Base-by-base conservation (phyloP, 2,888 invertebrate species). In the Apodemia hepburni region DNA sequence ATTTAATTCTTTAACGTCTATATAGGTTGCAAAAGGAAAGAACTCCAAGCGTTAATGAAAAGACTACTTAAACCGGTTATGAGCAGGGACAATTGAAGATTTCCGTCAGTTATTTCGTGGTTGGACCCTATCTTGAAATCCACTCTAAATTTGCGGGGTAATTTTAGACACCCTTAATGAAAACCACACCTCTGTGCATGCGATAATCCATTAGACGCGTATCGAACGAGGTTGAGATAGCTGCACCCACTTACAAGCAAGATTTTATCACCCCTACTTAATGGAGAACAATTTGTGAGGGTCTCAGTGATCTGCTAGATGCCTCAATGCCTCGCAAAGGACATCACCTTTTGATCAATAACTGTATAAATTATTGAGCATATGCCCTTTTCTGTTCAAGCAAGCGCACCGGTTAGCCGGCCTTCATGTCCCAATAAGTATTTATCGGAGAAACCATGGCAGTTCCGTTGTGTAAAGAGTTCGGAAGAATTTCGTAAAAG, bases 311-410 rank as follows among this genome's bases (percentile, higher is more conserved):
- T 77, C 76, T 73, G 73, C 71, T 75, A 76, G 77, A 83, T 85
- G 89, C 83, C 79, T 81, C 82, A 81, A 76, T 89, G 90, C 79
- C 75, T 84, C 74, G 84, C 82, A 90, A 91, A 89, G 89, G 90
- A 85, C 82, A 76, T 77, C 81, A 84, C 85, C 91, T 87, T 91
- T 91, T 91, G 91, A 91, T 91, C 91, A 91, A 89, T 89, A 90
- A 88, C 85, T 90, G 89, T 91, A 90, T 87, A 89, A 90, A 89
- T 90, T 89, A 87, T 84, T 73, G 74, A 85, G 82, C 90, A 90
- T 86, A 88, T 91, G 90, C 84, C 88, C 87, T 84, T 87, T 82
- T 76, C 77, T 85, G 90, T 82, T 87, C 81, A 76, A 81, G 76
- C 77, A 81, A 84, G 79, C 86, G 82, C 79, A 82, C 78, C 73